Conservation (phyloP, 30 jellyfish, hydroid and myxozoan species). For the Nemopilema nomurai region DNA sequence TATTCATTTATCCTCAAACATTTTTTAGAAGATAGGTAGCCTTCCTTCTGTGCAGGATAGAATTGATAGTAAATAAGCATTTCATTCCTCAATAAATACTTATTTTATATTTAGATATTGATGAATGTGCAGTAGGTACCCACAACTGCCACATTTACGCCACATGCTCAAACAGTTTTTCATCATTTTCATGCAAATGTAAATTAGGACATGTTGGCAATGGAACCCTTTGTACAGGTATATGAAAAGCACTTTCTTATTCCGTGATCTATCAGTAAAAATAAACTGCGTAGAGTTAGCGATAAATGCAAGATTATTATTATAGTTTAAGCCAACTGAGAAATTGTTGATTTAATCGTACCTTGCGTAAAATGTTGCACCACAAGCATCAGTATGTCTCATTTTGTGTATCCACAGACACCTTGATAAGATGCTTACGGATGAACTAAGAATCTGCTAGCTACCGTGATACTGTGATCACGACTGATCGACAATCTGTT, state of each 20-base stretch:
- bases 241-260: not conserved
- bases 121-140: not conserved
- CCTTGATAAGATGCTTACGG: no score
- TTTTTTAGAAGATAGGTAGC: no score
- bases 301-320: not conserved
- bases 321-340: not conserved
- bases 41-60: no score
- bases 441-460: no score
- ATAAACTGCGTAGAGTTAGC: not conserved
- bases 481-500: no score
- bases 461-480: no score
- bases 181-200: not conserved
- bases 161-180: not conserved
- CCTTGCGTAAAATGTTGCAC: not conserved
- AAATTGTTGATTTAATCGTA: not conserved
- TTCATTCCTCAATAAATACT: no score
- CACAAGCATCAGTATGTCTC: no score
- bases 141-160: not conserved
- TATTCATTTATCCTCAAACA: no score
- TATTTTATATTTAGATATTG: not conserved
- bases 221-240: not conserved
- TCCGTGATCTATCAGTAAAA: no score
- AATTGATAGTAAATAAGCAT: no score
- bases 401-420: not conserved
- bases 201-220: not conserved